Conservation (phyloP, 2,113 vertebrate genomes). For the Dendropsophus ebraccatus region DNA sequence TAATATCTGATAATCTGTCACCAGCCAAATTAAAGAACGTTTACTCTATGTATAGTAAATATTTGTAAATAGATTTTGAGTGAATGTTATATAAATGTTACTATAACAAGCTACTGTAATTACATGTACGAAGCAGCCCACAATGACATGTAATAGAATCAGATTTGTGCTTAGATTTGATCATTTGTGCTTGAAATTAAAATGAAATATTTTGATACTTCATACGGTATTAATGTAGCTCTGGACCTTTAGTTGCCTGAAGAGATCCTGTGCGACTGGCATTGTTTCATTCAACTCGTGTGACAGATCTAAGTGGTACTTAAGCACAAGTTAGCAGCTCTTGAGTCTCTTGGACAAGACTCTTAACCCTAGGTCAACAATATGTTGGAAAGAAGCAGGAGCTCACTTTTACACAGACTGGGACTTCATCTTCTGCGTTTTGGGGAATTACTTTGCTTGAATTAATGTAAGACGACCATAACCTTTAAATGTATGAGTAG, state of each 20-base stretch:
- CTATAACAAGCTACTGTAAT: not conserved
- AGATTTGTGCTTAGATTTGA: not conserved
- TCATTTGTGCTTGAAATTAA: not conserved
- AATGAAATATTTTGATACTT: not conserved
- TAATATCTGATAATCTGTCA: not conserved
- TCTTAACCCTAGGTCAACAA: constrained; percentile 57
- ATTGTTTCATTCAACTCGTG: constrained; percentile 50
- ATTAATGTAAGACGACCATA: not conserved
- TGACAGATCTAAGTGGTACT: constrained; percentile 57
- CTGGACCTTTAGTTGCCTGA: not conserved
- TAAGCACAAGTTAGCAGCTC: constrained; percentile 57
- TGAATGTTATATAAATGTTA: not conserved
- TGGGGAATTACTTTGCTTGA: no score
- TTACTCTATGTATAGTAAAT: not conserved
- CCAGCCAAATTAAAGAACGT: not conserved
- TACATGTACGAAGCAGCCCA: not conserved
- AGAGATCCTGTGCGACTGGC: not conserved
- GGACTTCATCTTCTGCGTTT: no score
- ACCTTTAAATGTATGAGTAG: not conserved
- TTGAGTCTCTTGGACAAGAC: constrained; percentile 49
- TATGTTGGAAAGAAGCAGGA: constrained; percentile 27
- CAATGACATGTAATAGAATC: not conserved
- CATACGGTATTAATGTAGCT: not conserved
- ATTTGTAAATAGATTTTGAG: not conserved
- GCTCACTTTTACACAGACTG: constrained; percentile 8